Evolutionary conservation across 2,888 invertebrate genomes (phyloP), one percentile per base, ranked within the genome.

Genomic region (Luffia ferchaultella): DNA sequence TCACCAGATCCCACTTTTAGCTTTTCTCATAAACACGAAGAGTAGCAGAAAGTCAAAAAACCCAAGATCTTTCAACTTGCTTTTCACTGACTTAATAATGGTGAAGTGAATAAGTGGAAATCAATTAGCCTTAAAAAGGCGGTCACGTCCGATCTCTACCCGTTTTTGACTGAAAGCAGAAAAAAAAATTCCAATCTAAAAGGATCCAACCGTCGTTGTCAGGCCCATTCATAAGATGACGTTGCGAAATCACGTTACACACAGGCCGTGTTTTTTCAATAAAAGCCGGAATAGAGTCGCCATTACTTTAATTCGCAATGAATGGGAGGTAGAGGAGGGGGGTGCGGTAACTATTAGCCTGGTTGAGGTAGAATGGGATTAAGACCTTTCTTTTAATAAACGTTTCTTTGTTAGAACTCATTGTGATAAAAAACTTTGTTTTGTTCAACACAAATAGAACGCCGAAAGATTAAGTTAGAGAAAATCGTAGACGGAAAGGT

Each of bases 211-310:
- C n/a, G n/a, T n/a, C n/a, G n/a, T n/a, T n/a, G 20, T 30, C 30
- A 12, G 20, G 49, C 51, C 49, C 54, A 50, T 57, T 54, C 53
- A 50, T 51, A 55, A 57, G 58, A 65, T 66, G 62, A 63, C 68
- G 64, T 59, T 49, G 44, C 30, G 51, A 52, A 60, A 64, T 62
- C 57, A 58, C 58, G 52, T 55, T 52, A 54, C 56, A 52, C 56
- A 58, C 59, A 57, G 55, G 55, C 57, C 54, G 58, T 59, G 54
- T 59, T 63, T 63, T 67, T 63, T 65, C 64, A 62, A 67, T 64
- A 64, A 60, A 58, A 58, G 56, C 53, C 51, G 53, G 51, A 57
- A 52, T 55, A 56, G 54, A 55, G 56, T 50, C 53, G 49, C 57
- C 57, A 64, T 67, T 65, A 62, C 58, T 64, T 60, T 60, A 54